phyloP scores from a whole-genome alignment of 92 coral and sea anemone genomes.

The Hydrozoanthus gracilis region DNA sequence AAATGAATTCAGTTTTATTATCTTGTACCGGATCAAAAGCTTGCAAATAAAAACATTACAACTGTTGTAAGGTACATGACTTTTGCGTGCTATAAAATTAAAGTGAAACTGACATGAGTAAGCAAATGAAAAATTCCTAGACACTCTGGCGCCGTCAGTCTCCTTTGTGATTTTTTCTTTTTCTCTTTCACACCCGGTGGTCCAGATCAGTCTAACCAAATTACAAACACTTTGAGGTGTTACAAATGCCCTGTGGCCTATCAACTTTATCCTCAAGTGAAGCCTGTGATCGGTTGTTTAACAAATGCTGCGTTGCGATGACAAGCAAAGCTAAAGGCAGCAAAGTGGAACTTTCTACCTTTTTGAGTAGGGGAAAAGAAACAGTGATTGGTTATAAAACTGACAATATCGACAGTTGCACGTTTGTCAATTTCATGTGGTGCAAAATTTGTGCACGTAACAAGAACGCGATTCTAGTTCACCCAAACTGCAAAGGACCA shows the following conservation, averaged over 20 bases:
- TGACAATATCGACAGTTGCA: conserved; percentile 1
- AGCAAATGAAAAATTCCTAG: too few relatives aligned
- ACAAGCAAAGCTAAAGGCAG: conserved; percentile 3
- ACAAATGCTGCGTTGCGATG: background rate
- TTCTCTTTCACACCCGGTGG: background rate
- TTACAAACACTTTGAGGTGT: background rate
- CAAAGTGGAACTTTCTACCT: conserved; percentile 13
- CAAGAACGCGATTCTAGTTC: conserved; percentile 37
- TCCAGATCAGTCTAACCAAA: background rate
- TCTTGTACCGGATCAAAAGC: too few relatives aligned
- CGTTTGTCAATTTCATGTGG: conserved; percentile 40
- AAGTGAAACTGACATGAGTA: too few relatives aligned
- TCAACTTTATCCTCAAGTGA: background rate
- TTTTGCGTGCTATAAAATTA: too few relatives aligned
- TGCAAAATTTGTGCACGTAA: conserved; percentile 51
- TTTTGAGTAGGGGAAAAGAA: too few relatives aligned
- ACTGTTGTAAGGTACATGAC: too few relatives aligned
- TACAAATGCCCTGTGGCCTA: background rate
- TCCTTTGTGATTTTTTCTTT: background rate
- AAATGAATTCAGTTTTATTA: too few relatives aligned
- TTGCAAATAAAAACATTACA: too few relatives aligned
- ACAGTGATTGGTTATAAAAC: conserved; percentile 34
- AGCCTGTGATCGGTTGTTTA: conserved; percentile 1
- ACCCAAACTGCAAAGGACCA: conserved; percentile 47
- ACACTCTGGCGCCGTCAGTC: conserved; percentile 14